Evolutionary conservation across 2,888 invertebrate species (phyloP), one percentile per base, ranked within the genome.

Genomic region (Drepanosiphum platanoidis): DNA sequence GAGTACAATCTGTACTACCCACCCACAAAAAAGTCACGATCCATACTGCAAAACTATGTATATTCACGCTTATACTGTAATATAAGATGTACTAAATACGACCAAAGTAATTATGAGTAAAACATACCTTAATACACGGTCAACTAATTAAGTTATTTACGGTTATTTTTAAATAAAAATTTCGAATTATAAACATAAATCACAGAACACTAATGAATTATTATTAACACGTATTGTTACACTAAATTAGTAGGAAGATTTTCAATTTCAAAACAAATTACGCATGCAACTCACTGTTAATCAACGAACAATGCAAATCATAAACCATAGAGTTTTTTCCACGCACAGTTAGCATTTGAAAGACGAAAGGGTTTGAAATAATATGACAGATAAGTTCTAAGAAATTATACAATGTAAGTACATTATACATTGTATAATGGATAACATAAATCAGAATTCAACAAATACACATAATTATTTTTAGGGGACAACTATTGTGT

Each of bases 391-490:
- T 68, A 36, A 36, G n/a, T 71, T 58, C 4, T 42, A 7, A 0
- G 13, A 61, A 70, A 71, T 32, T 32, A 46, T 64, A 78, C 22
- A 78, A 64, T 39, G 58, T n/a, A 77, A 64, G 32, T 46, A 74
- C n/a, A n/a, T n/a, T n/a, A n/a, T n/a, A n/a, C n/a, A n/a, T n/a
- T n/a, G n/a, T 27, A 72, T n/a, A 39, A 64, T 27, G 32, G 15
- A 61, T 8, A 9, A 52, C 68, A 84, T 75, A 83, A 83, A 83
- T 74, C 46, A 74, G 46, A 83, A 72, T 72, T 39, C 11, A 46
- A 81, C 27, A 71, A 74, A 82, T 58, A 42, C 18, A 11, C 74
- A 64, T 27, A 74, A 27, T 42, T 32, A 46, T 79, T 32, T 5
- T 66, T 30, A 27, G 61, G 15, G 36, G 42, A 72, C 32, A 22